Percentiles rank a stretch among this genome's conserved stretches.
Conservation (phyloP, 1,140 invertebrate species). For the Homarus americanus region DNA sequence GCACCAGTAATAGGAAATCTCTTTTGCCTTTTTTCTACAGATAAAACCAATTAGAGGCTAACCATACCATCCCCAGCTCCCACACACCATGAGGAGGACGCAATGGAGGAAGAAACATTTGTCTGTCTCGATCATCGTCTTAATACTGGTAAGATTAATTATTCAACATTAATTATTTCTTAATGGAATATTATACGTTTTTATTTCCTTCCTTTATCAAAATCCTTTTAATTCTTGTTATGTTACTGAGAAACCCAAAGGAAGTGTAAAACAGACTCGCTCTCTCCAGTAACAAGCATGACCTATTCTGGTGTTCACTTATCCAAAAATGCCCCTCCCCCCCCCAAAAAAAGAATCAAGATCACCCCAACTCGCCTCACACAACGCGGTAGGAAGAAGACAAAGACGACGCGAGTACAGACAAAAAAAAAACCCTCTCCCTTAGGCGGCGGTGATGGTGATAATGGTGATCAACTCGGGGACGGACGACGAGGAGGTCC, state of each 20-base stretch:
- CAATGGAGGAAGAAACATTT: not conserved
- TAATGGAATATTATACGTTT: not conserved
- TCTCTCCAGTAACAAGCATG: not conserved
- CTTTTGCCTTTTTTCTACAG: too few relatives aligned
- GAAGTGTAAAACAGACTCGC: not conserved
- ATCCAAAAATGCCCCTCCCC: not conserved
- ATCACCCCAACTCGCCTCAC: too few relatives aligned
- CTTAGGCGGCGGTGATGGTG: not conserved
- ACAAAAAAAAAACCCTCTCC: not conserved
- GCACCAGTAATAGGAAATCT: too few relatives aligned
- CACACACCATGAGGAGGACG: not conserved
- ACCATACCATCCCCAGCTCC: too few relatives aligned
- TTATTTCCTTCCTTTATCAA: not conserved
- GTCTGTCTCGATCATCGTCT: not conserved
- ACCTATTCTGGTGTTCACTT: not conserved
- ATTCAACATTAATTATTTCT: not conserved
- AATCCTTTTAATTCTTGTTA: not conserved
- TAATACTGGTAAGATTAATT: not conserved
- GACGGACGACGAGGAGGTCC: not conserved
- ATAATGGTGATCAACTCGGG: conserved; percentile 1
- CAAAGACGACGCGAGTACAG: too few relatives aligned
- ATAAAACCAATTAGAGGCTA: too few relatives aligned
- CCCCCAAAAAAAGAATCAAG: too few relatives aligned
- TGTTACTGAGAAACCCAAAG: not conserved
- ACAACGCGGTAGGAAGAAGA: too few relatives aligned